Evolutionary conservation across 2,888 invertebrate genomes (phyloP).

Genomic region (Pomacea canaliculata): DNA sequence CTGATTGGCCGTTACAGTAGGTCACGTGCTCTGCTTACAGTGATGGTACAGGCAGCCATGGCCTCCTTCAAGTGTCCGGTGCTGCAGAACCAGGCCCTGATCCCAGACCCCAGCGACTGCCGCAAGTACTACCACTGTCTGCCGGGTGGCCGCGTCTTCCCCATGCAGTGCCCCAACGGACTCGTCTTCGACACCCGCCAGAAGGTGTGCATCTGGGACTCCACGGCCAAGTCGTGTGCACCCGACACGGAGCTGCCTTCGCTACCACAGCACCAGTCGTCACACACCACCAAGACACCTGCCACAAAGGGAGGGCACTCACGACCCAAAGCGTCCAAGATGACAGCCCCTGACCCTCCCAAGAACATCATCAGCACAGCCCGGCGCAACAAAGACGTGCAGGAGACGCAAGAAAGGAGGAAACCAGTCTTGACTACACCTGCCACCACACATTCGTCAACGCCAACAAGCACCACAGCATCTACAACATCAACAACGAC

Average conservation of each 20-base stretch:
- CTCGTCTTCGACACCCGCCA: constrained; percentile 31
- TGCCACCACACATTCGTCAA: constrained; percentile 12
- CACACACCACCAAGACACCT: neutral
- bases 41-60: neutral
- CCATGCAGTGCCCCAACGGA: constrained; percentile 31
- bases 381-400: too few relatives aligned
- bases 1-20: too few relatives aligned
- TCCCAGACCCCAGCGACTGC: constrained; percentile 34
- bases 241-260: constrained; percentile 10
- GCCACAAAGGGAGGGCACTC: neutral
- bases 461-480: constrained; percentile 17
- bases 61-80: constrained; percentile 29
- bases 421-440: neutral
- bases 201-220: constrained; percentile 25
- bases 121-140: constrained; percentile 36
- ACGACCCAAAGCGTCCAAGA: too few relatives aligned
- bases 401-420: neutral
- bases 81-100: constrained; percentile 19
- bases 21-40: too few relatives aligned
- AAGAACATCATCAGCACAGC: neutral
- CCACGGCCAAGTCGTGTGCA: constrained; percentile 14
- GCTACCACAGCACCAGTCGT: neutral
- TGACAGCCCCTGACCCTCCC: neutral
- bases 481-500: constrained; percentile 17
- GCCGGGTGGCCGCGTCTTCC: constrained; percentile 31